Percentiles rank a stretch among this genome's conserved stretches.
Evolutionary conservation across 2,797 vertebrate genomes (phyloP).

Genomic region (Coracias cyanogaster): DNA sequence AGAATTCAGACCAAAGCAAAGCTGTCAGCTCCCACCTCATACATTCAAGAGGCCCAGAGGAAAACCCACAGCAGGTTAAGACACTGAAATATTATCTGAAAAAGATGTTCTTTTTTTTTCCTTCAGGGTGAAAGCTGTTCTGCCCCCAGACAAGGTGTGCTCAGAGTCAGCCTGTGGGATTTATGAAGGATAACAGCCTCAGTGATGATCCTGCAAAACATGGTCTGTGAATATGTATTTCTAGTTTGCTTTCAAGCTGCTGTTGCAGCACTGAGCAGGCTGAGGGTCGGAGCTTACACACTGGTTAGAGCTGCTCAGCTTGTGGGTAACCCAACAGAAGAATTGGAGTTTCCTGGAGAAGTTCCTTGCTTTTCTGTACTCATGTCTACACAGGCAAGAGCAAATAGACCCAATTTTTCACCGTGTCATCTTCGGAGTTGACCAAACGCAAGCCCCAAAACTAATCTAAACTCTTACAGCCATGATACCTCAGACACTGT

Average conservation of each 20-base stretch:
- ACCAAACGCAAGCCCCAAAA: background rate
- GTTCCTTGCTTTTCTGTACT: background rate
- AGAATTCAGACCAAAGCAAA: background rate
- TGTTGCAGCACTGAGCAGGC: background rate
- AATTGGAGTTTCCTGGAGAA: background rate
- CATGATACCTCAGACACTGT: background rate
- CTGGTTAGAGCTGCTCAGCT: background rate
- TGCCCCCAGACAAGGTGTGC: background rate
- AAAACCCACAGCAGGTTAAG: background rate
- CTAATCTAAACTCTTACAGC: background rate
- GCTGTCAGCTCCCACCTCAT: slow-evolving; percentile 22
- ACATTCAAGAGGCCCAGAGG: background rate
- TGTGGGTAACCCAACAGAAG: background rate
- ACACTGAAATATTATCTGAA: slow-evolving; percentile 24
- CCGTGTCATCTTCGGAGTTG: background rate
- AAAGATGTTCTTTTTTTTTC: background rate
- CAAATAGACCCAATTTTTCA: background rate
- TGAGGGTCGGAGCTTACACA: background rate
- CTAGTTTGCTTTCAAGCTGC: background rate
- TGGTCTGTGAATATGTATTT: background rate
- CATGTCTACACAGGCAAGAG: background rate
- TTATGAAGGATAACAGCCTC: background rate
- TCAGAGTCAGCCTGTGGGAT: background rate
- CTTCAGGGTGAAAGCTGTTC: background rate
- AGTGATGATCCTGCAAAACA: background rate